Conservation (phyloP, 2,888 invertebrate species). For the Microctonus aethiopoides region DNA sequence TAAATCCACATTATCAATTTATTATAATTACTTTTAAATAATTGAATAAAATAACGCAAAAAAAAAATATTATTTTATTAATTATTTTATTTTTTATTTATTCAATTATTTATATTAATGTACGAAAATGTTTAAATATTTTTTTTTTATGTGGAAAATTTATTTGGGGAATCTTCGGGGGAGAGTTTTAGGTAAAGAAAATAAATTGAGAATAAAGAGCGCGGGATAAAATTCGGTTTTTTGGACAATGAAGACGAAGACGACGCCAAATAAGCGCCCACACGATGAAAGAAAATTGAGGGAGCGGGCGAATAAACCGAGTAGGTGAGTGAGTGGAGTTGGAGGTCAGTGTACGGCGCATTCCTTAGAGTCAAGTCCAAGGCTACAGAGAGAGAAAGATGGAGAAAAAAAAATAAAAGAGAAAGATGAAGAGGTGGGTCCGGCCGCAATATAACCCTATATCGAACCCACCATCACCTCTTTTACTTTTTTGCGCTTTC, state of each 20-base stretch:
- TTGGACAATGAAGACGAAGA: constrained; percentile 34
- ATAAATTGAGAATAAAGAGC: constrained; percentile 29
- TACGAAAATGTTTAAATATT: too few species aligned
- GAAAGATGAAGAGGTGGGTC: constrained; percentile 41
- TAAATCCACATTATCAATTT: too few species aligned
- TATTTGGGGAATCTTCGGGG: too few species aligned
- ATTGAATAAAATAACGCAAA: too few species aligned
- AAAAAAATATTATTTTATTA: too few species aligned
- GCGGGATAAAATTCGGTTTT: constrained; percentile 4
- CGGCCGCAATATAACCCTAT: constrained; percentile 47
- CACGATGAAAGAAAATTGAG: constrained; percentile 48
- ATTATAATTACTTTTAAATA: too few species aligned
- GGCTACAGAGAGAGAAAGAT: constrained; percentile 50
- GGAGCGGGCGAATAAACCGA: constrained; percentile 39
- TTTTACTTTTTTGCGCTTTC: constrained; percentile 25
- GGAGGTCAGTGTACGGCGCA: constrained; percentile 62
- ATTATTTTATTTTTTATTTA: too few species aligned
- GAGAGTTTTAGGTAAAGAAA: constrained; percentile 21
- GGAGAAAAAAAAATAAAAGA: not conserved
- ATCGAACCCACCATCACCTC: constrained; percentile 22
- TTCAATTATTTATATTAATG: too few species aligned
- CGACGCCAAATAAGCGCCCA: constrained; percentile 45
- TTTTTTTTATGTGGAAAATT: too few species aligned
- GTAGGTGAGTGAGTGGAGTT: constrained; percentile 45
- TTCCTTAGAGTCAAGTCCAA: constrained; percentile 64